Evolutionary conservation across 92 coral and sea anemone species (phyloP).

Genomic region (Galaxea fascicularis): DNA sequence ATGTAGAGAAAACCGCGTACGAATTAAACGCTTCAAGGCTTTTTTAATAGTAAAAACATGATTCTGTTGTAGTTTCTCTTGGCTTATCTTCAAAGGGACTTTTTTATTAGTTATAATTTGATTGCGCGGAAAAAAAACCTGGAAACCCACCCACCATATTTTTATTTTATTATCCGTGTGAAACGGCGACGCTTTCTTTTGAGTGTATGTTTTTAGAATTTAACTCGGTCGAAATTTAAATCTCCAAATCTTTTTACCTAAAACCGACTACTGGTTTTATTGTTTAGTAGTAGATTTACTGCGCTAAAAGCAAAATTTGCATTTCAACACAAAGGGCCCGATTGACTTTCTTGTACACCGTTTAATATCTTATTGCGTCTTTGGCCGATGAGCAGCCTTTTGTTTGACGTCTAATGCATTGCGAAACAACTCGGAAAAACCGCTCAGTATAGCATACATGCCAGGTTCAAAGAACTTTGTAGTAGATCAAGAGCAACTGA

Average conservation of each 20-base stretch:
- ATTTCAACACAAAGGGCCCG: conserved; percentile 27
- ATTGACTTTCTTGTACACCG: not conserved
- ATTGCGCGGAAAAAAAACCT: not conserved
- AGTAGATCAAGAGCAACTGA: too few relatives aligned
- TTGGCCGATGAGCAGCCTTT: too few relatives aligned
- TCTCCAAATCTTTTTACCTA: not conserved
- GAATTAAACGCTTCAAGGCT: conserved; percentile 16
- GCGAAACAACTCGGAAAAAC: not conserved
- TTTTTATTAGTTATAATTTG: conserved; percentile 10
- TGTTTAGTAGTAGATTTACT: conserved; percentile 5
- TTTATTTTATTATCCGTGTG: not conserved
- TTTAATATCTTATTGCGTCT: not conserved
- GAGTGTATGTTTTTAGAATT: not conserved
- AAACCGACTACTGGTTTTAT: not conserved
- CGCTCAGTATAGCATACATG: not conserved
- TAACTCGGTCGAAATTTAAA: too few relatives aligned
- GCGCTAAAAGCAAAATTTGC: conserved; percentile 39
- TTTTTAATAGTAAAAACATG: not conserved
- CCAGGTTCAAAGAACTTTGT: not conserved
- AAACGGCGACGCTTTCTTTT: not conserved
- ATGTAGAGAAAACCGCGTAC: not conserved
- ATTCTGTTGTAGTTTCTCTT: not conserved
- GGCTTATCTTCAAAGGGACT: conserved; percentile 5
- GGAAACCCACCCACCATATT: not conserved
- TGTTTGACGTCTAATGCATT: not conserved